These are phyloP conservation scores for Macaria liturata DNA, from an alignment of 2,888 invertebrate genomes.

Conservation along the genomic window DNA sequence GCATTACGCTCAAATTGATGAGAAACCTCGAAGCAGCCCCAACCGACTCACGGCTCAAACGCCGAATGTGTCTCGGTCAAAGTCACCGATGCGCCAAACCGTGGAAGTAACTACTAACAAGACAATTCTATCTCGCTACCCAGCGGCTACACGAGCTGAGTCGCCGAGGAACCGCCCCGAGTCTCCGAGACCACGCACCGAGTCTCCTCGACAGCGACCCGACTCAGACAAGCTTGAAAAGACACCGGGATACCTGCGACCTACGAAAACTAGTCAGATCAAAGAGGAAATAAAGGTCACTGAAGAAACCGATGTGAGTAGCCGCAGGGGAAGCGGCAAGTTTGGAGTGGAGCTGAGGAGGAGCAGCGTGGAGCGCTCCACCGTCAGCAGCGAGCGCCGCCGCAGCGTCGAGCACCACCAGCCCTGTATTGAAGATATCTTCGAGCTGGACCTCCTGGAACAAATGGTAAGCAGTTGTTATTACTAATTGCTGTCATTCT, in stretches of 20 bases:
- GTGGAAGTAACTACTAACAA: slow-evolving; percentile 49
- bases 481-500: slow-evolving; percentile 4
- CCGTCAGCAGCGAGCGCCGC: slow-evolving; percentile 72
- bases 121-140: slow-evolving; percentile 48
- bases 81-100: slow-evolving; percentile 53
- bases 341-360: slow-evolving; percentile 87
- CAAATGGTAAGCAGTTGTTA: slow-evolving; percentile 83
- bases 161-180: slow-evolving; percentile 54
- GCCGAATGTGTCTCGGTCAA: slow-evolving; percentile 52
- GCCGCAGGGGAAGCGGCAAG: slow-evolving; percentile 82
- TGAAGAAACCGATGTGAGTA: slow-evolving; percentile 73
- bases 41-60: slow-evolving; percentile 47
- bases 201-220: slow-evolving; percentile 49
- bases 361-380: slow-evolving; percentile 79
- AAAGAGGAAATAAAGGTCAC: slow-evolving; percentile 61
- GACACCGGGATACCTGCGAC: slow-evolving; percentile 63
- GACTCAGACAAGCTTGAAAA: slow-evolving; percentile 56
- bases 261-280: slow-evolving; percentile 68
- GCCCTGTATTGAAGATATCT: slow-evolving; percentile 88
- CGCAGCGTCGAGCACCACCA: slow-evolving; percentile 78
- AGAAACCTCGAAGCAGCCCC: slow-evolving; percentile 53
- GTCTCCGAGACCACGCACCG: slow-evolving; percentile 49
- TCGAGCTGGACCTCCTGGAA: slow-evolving; percentile 87
- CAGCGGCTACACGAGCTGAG: slow-evolving; percentile 49
- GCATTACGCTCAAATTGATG: slow-evolving; percentile 37